Percentiles rank a stretch among this genome's conserved stretches.
Conservation (phyloP, 1,140 invertebrate species). For the Goniozus legneri region DNA sequence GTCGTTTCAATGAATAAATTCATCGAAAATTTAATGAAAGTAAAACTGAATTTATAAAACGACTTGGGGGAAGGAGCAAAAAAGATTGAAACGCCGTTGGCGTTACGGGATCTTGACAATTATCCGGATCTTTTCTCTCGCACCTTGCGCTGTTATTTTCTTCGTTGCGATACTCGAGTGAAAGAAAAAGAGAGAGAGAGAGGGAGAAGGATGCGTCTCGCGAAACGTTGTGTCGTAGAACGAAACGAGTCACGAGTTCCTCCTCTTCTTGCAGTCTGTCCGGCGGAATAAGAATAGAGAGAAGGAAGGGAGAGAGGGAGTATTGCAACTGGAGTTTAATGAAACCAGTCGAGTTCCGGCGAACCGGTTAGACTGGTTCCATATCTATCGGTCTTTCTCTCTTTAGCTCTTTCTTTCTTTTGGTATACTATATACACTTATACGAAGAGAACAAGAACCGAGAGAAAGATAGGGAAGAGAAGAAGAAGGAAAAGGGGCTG, state of each 20-base stretch:
- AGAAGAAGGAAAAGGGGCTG: slow-evolving; percentile 13
- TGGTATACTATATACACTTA: slow-evolving; percentile 9
- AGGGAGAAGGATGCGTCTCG: slow-evolving; percentile 2
- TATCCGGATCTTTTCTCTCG: slow-evolving; percentile 23
- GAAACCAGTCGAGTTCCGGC: slow-evolving; percentile 42
- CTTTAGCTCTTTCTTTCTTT: slow-evolving; percentile 17
- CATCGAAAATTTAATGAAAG: no score
- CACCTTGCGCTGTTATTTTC: slow-evolving; percentile 11
- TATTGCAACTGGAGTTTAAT: slow-evolving; percentile 47
- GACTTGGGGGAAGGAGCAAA: not conserved
- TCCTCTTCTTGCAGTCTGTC: no score
- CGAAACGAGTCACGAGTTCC: slow-evolving; percentile 22
- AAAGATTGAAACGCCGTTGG: not conserved
- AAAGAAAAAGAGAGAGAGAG: not conserved
- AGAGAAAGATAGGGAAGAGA: slow-evolving; percentile 5
- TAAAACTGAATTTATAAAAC: not conserved
- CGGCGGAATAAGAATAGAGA: slow-evolving; percentile 1
- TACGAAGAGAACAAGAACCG: not conserved
- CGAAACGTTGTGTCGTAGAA: slow-evolving; percentile 1
- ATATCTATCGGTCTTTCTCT: slow-evolving; percentile 12
- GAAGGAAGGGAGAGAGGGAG: slow-evolving; percentile 22
- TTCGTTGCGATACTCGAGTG: not conserved
- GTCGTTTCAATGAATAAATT: no score
- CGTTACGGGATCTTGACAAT: slow-evolving; percentile 22
- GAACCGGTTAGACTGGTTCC: slow-evolving; percentile 44